phyloP scores from a whole-genome alignment of 1,140 invertebrate genomes.

The Drosophila truncata region DNA sequence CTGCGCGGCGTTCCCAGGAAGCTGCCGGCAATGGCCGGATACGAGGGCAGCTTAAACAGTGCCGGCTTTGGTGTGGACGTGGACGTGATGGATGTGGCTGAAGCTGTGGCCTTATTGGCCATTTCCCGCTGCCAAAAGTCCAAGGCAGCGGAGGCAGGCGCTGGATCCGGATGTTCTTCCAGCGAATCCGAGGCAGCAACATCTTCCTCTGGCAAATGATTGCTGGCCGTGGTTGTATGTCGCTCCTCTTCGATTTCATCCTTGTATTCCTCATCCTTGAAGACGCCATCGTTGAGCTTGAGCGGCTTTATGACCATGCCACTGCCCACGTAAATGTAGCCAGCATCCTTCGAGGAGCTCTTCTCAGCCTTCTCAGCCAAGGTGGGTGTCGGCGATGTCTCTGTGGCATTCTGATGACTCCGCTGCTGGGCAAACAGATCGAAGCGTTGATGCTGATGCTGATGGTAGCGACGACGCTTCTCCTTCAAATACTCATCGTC shows the following conservation, averaged over 20 bases:
- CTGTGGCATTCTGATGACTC: constrained; percentile 11
- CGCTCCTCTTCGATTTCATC: constrained; percentile 18
- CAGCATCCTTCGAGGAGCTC: background rate
- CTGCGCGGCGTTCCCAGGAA: constrained; percentile 74
- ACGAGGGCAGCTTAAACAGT: constrained; percentile 67
- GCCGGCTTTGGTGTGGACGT: constrained; percentile 60
- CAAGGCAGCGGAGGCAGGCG: constrained; percentile 5
- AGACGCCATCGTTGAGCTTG: constrained; percentile 11
- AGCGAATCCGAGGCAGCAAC: background rate
- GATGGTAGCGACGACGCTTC: constrained; percentile 74
- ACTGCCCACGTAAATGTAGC: constrained; percentile 13
- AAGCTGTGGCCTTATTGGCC: constrained; percentile 29
- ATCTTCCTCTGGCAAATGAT: constrained; percentile 41
- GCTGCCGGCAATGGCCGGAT: constrained; percentile 67
- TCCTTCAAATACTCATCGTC: constrained; percentile 78
- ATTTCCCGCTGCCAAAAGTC: constrained; percentile 64
- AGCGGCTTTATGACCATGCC: constrained; percentile 6
- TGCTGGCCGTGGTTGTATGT: constrained; percentile 11
- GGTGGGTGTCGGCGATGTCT: background rate
- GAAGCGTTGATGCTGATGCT: constrained; percentile 43
- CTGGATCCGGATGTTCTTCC: background rate
- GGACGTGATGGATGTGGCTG: background rate
- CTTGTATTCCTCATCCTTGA: constrained; percentile 19
- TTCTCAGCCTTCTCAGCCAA: background rate
- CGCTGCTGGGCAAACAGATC: constrained; percentile 64